Evolutionary conservation across 2,797 vertebrate species (phyloP).

Genomic region (Enteromius argenteus): DNA sequence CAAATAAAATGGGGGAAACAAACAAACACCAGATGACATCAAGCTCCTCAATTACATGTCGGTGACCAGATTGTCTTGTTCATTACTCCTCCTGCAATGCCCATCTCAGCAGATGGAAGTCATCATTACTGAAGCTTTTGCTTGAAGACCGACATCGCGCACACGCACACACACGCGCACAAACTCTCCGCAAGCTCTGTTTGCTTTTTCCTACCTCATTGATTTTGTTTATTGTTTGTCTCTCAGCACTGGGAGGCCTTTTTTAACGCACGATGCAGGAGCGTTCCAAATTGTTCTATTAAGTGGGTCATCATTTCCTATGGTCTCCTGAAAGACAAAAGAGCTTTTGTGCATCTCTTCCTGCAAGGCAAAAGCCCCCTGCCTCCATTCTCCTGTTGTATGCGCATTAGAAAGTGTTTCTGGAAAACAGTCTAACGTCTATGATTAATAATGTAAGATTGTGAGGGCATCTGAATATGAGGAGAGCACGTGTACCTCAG

Average conservation of each 20-base stretch:
- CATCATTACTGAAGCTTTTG: conserved; percentile 68
- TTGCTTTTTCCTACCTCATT: conserved; percentile 70
- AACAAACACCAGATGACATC: conserved; percentile 60
- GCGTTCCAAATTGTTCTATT: conserved; percentile 80
- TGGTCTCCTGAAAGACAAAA: conserved; percentile 79
- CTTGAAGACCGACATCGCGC: conserved; percentile 33
- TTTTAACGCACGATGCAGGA: conserved; percentile 56
- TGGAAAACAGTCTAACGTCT: conserved; percentile 69
- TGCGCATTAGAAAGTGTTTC: conserved; percentile 63
- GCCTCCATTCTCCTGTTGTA: conserved; percentile 62
- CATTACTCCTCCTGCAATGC: conserved; percentile 43
- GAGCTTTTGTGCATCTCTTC: conserved; percentile 70
- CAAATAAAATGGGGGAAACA: conserved; percentile 37
- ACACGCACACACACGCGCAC: conserved; percentile 14
- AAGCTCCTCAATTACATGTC: conserved; percentile 54
- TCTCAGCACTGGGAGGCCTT: conserved; percentile 70
- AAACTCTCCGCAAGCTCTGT: conserved; percentile 59
- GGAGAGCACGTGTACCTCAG: neutral
- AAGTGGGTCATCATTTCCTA: conserved; percentile 82
- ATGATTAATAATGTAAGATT: conserved; percentile 39
- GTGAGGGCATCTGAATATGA: neutral
- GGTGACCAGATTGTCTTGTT: conserved; percentile 66
- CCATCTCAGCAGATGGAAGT: conserved; percentile 70
- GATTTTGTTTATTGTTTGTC: conserved; percentile 80
- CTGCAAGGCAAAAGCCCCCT: conserved; percentile 74